phyloP scores from a whole-genome alignment of 2,888 invertebrate genomes.

The Bembecia ichneumoniformis region DNA sequence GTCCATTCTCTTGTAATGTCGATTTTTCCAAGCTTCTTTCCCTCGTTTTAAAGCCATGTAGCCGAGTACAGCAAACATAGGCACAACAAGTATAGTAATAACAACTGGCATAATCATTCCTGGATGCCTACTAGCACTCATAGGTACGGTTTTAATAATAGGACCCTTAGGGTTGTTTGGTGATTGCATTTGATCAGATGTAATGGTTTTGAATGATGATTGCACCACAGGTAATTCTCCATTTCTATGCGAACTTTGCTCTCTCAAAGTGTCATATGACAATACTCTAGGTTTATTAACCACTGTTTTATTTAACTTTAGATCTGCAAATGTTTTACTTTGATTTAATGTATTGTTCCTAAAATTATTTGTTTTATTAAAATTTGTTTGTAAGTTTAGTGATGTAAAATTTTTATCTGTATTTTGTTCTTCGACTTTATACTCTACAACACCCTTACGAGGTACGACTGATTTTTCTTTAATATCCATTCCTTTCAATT shows the following conservation, averaged over 20 bases:
- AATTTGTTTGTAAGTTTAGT: too few species aligned
- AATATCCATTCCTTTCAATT: constrained; percentile 21
- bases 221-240: constrained; percentile 9
- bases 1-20: constrained; percentile 90
- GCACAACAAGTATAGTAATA: constrained; percentile 80
- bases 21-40: constrained; percentile 87
- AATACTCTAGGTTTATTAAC: constrained; percentile 39
- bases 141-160: constrained; percentile 17
- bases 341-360: background rate
- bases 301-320: constrained; percentile 14
- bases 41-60: constrained; percentile 78
- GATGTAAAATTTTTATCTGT: background rate
- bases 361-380: background rate
- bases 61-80: constrained; percentile 78
- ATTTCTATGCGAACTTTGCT: constrained; percentile 6
- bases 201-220: constrained; percentile 23
- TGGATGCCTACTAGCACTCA: constrained; percentile 50
- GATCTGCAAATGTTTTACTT: background rate
- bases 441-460: constrained; percentile 28
- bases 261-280: constrained; percentile 35
- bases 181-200: constrained; percentile 25
- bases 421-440: constrained; percentile 9
- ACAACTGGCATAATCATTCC: constrained; percentile 83
- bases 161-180: constrained; percentile 13
- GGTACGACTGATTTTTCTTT: constrained; percentile 26